Percentiles rank a stretch among this genome's conserved stretches.
phyloP scores from a whole-genome alignment of 2,888 invertebrate genomes.

The Ormyrus labotus region DNA sequence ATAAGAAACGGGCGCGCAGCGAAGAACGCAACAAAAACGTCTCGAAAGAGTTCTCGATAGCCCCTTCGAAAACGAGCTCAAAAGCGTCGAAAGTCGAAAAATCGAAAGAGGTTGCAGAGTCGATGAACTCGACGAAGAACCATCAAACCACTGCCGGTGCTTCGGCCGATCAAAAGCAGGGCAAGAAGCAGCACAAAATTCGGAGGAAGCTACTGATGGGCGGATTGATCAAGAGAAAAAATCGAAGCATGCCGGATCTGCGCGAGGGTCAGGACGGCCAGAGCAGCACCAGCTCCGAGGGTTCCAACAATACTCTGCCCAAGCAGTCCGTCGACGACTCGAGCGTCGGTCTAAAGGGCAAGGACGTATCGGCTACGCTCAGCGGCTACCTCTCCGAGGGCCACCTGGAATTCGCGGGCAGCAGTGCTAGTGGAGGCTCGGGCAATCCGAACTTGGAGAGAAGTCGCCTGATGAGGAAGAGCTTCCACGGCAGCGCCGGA shows the following conservation, averaged over 20 bases:
- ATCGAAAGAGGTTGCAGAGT: conserved; percentile 79
- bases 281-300: conserved; percentile 67
- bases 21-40: conserved; percentile 89
- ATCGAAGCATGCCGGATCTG: conserved; percentile 93
- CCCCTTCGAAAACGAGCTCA: conserved; percentile 76
- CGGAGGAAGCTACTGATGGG: conserved; percentile 92
- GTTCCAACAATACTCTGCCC: conserved; percentile 70
- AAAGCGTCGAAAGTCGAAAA: conserved; percentile 73
- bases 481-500: conserved; percentile 90
- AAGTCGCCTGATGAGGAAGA: conserved; percentile 92
- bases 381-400: conserved; percentile 93
- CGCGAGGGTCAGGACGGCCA: conserved; percentile 85
- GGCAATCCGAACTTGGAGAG: conserved; percentile 90
- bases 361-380: conserved; percentile 80
- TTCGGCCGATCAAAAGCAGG: conserved; percentile 81
- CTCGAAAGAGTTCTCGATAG: conserved; percentile 84
- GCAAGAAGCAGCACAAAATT: conserved; percentile 94
- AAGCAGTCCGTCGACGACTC: conserved; percentile 84
- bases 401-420: conserved; percentile 85
- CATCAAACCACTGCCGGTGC: conserved; percentile 47
- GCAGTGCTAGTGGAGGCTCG: conserved; percentile 75
- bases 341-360: conserved; percentile 82
- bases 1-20: conserved; percentile 87
- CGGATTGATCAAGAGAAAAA: conserved; percentile 90
- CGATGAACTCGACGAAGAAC: conserved; percentile 78